Percentiles rank a stretch among this genome's conserved stretches.
phyloP scores from a whole-genome alignment of 1,140 invertebrate genomes.

The Samia ricini region DNA sequence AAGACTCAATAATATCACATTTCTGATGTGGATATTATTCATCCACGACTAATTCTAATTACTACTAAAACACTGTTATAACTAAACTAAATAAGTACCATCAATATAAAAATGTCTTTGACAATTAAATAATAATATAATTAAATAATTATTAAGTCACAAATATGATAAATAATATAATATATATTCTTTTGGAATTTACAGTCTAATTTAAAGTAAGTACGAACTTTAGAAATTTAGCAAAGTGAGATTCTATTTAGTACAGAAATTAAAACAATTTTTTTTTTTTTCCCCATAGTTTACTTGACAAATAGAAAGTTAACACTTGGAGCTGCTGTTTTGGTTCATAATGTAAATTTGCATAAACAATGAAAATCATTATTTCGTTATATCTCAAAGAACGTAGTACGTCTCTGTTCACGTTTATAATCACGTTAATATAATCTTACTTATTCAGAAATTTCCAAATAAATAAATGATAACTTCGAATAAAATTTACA shows the following conservation, averaged over 20 bases:
- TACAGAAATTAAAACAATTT: background rate
- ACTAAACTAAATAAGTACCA: constrained; percentile 59
- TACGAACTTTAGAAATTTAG: background rate
- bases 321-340: too few species aligned
- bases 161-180: background rate
- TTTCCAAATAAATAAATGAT: too few species aligned
- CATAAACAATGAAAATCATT: too few species aligned
- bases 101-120: constrained; percentile 20
- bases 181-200: background rate
- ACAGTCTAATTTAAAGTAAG: background rate
- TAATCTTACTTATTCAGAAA: too few species aligned
- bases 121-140: background rate
- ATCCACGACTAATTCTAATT: constrained; percentile 71
- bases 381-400: too few species aligned
- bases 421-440: too few species aligned
- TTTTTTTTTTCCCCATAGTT: background rate
- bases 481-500: too few species aligned
- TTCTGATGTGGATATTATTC: constrained; percentile 78
- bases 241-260: constrained; percentile 30
- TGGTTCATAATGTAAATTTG: too few species aligned
- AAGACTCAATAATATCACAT: constrained; percentile 79
- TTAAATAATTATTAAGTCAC: background rate
- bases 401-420: too few species aligned
- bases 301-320: background rate
- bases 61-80: constrained; percentile 46